Evolutionary conservation across 1,140 invertebrate species (phyloP), one percentile per base, ranked within the genome.

Genomic region (Zophobas morio): DNA sequence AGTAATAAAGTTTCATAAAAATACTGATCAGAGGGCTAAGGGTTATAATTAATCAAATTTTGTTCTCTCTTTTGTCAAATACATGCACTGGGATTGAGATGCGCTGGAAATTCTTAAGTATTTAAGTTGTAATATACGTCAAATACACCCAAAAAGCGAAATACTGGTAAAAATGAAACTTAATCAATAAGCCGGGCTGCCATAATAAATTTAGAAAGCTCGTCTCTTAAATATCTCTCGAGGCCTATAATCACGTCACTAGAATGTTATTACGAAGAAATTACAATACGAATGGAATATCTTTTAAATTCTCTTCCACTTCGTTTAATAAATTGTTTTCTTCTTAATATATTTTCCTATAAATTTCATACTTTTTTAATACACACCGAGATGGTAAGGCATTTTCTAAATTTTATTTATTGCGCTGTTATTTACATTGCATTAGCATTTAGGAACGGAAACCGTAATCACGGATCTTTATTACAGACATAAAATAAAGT

Each of bases 181-280:
- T 60, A 60, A 60, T 60, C 56, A 60, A 37, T 60, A 60, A 36
- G 36, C 33, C 8, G 56, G 35, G 56, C 33, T 60, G 56, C 56
- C 34, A 36, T 60, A 60, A 60, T 60, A 60, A 60, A 60, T 60
- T 60, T 60, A 60, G 56, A 60, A 60, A 60, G 56, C 56, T 60
- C 56, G 56, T 60, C 54, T 60, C 35, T 37, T 36, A 60, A 60
- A 37, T 8, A 60, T 60, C 56, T 39, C 36, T 36, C n/a, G 56
- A 60, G 56, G 56, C 56, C 6, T 60, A 60, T 60, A 60, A 60
- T 37, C 56, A 60, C 35, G 56, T 60, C 56, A 39, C 36, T 60
- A 60, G 56, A 36, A 60, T 6, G 54, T 56, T 34, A 35, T 56
- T 35, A 53, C 20, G 49, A 20, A 46, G 3, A 46, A 46, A 53